A percentile compares a stretch with the other conserved stretches of the same genome.
These are phyloP conservation scores for Diogma glabrata DNA, from an alignment of 2,888 invertebrate genomes.

Conservation along the genomic window DNA sequence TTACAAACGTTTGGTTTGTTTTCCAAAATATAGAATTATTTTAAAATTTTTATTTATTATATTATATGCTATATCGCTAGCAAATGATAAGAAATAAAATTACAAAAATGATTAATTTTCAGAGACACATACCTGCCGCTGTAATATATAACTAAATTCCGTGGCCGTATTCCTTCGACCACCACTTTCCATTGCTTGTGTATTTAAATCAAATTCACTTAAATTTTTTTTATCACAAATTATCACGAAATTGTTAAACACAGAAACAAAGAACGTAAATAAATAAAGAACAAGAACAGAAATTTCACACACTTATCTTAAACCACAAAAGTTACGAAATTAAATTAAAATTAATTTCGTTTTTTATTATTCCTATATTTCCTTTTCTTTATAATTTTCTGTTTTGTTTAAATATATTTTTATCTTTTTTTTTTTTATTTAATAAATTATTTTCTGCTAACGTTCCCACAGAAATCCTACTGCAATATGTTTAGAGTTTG, in stretches of 20 bases:
- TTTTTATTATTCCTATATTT: not conserved
- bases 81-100: not conserved
- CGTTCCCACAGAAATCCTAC: slow-evolving; percentile 9
- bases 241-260: not conserved
- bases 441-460: not conserved
- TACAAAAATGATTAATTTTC: slow-evolving; percentile 16
- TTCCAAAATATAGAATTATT: too few relatives aligned
- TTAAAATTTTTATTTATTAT: too few relatives aligned
- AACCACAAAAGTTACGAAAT: not conserved
- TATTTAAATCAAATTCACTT: not conserved
- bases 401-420: not conserved
- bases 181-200: slow-evolving; percentile 22
- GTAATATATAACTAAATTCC: slow-evolving; percentile 36
- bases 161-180: slow-evolving; percentile 32
- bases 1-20: too few relatives aligned
- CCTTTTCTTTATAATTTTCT: not conserved
- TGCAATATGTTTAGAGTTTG: slow-evolving; percentile 8
- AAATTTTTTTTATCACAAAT: not conserved
- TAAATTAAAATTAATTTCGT: not conserved
- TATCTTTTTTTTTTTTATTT: not conserved
- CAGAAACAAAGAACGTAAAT: not conserved
- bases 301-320: too few relatives aligned
- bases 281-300: too few relatives aligned
- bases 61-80: too few relatives aligned
- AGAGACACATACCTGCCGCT: slow-evolving; percentile 36